These are phyloP conservation scores for Helleia helle DNA, from an alignment of 2,888 invertebrate species.

Conservation along the genomic window DNA sequence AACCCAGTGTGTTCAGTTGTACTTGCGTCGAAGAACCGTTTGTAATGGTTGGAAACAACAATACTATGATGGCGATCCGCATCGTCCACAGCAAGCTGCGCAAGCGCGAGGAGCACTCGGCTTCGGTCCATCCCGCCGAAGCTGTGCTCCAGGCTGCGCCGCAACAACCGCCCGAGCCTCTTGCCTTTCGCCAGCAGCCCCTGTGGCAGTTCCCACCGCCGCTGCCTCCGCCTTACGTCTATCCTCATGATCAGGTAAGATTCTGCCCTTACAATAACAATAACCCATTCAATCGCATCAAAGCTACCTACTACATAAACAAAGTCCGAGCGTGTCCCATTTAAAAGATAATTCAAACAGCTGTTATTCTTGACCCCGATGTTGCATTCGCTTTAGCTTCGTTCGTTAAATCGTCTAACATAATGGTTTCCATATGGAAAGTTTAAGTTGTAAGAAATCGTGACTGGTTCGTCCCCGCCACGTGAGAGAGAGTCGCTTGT, in stretches of 20 bases:
- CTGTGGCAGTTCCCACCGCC: constrained; percentile 90
- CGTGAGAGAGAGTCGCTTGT: constrained; percentile 50
- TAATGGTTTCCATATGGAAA: constrained; percentile 37
- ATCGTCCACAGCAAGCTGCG: constrained; percentile 93
- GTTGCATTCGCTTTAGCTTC: constrained; percentile 32
- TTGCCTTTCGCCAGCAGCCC: constrained; percentile 79
- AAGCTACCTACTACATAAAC: no score
- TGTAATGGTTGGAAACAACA: constrained; percentile 88
- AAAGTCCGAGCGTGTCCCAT: no score
- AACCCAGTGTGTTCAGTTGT: constrained; percentile 64
- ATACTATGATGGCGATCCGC: constrained; percentile 90
- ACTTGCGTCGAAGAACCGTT: constrained; percentile 59
- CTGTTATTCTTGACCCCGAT: constrained; percentile 55
- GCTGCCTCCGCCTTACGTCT: constrained; percentile 84
- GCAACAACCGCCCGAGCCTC: constrained; percentile 66
- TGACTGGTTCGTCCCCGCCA: constrained; percentile 62
- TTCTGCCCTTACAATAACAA: not conserved
- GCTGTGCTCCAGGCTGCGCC: constrained; percentile 76
- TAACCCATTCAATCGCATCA: no score
- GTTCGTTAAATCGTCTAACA: constrained; percentile 27
- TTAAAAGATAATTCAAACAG: constrained; percentile 14
- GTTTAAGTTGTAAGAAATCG: constrained; percentile 54
- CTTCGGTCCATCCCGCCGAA: constrained; percentile 80
- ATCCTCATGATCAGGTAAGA: constrained; percentile 84
- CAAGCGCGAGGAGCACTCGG: constrained; percentile 86